Conservation (phyloP, 1,140 invertebrate genomes). For the Drosophila sp. region DNA sequence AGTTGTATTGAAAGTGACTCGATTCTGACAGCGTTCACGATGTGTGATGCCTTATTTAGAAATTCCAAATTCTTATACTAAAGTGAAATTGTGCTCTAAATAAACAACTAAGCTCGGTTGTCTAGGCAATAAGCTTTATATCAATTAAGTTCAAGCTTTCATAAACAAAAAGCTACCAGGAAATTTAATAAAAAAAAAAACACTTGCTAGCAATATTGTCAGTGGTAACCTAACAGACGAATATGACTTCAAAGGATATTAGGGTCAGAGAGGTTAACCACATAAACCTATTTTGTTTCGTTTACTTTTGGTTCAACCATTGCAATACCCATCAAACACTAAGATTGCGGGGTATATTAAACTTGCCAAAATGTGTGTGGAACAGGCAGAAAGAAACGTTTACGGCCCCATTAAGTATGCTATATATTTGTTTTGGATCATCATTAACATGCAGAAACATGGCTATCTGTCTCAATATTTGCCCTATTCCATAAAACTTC, state of each 20-base stretch:
- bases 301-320: background rate
- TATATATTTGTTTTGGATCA: too few species aligned
- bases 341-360: too few species aligned
- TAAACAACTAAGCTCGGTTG: constrained; percentile 24
- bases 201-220: background rate
- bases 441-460: too few species aligned
- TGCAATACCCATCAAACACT: too few species aligned
- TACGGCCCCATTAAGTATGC: too few species aligned
- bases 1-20: background rate
- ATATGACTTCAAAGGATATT: background rate
- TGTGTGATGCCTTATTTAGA: background rate
- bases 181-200: background rate
- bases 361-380: too few species aligned
- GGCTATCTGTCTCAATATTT: too few species aligned
- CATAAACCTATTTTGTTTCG: background rate
- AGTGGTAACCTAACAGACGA: background rate
- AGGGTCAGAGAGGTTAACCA: background rate
- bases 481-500: too few species aligned
- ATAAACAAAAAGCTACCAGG: constrained; percentile 15
- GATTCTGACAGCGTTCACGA: background rate
- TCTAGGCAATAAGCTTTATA: constrained; percentile 38
- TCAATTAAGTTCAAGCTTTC: constrained; percentile 26
- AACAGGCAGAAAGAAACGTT: too few species aligned
- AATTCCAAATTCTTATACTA: constrained; percentile 14
- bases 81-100: constrained; percentile 12